Conservation (phyloP, 2,888 invertebrate genomes). For the Empis stercorea region DNA sequence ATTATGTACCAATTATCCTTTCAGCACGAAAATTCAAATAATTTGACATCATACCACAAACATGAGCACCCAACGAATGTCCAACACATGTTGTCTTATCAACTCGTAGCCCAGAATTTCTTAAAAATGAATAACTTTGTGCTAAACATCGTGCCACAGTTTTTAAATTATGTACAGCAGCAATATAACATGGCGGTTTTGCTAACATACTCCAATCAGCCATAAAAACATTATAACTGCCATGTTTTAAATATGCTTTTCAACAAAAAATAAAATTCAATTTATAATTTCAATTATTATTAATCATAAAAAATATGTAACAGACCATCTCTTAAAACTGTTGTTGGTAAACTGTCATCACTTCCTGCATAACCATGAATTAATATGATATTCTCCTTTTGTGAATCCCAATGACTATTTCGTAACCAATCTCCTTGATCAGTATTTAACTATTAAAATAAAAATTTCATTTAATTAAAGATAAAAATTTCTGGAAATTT, state of each 20-base stretch:
- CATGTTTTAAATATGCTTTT: constrained; percentile 56
- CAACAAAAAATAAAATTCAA: not conserved
- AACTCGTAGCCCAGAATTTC: constrained; percentile 51
- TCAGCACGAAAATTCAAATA: constrained; percentile 59
- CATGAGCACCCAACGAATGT: constrained; percentile 62
- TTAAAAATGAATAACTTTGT: constrained; percentile 46
- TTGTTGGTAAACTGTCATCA: constrained; percentile 57
- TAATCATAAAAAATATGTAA: not conserved
- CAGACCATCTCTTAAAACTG: constrained; percentile 58
- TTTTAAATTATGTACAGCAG: constrained; percentile 61
- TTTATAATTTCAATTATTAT: too few species aligned
- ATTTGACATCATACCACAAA: constrained; percentile 63
- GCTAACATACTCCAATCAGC: constrained; percentile 64
- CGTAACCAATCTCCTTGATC: constrained; percentile 58
- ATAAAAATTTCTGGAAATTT: too few species aligned
- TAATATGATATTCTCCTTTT: constrained; percentile 54
- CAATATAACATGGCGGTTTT: constrained; percentile 58
- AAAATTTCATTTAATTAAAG: too few species aligned
- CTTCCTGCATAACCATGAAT: constrained; percentile 70
- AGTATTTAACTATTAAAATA: constrained; percentile 41
- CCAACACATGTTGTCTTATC: constrained; percentile 61
- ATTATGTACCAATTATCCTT: constrained; percentile 54
- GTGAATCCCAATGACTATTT: constrained; percentile 54
- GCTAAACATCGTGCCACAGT: constrained; percentile 59
- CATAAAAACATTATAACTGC: constrained; percentile 63